Percentiles rank a stretch among this genome's conserved stretches.
Conservation (phyloP, 2,797 vertebrate genomes). For the Cygnus olor region DNA sequence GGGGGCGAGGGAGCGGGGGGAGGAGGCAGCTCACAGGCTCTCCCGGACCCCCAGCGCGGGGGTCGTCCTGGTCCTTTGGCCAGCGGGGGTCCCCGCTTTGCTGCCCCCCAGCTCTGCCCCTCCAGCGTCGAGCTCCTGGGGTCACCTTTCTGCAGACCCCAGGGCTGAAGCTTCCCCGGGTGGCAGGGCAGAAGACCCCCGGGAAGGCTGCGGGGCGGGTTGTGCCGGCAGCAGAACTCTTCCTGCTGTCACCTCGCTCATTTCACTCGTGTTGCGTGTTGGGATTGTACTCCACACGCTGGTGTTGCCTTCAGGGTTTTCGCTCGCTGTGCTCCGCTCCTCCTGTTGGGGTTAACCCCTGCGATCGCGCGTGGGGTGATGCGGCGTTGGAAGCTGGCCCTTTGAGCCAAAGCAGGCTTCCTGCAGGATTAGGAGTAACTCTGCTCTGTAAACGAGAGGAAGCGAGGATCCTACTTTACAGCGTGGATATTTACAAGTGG, state of each 20-base stretch:
- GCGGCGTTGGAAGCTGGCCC: background rate
- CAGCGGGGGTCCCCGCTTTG: too few relatives aligned
- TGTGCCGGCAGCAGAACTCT: background rate
- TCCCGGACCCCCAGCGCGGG: too few relatives aligned
- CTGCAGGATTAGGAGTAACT: background rate
- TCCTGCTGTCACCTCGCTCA: rapidly evolving
- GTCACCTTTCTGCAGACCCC: too few relatives aligned
- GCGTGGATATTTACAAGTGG: background rate
- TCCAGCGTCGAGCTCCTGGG: too few relatives aligned
- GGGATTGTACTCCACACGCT: background rate
- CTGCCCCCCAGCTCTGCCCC: too few relatives aligned
- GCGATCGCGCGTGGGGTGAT: background rate
- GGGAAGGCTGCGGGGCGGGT: background rate
- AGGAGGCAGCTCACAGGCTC: background rate
- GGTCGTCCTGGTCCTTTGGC: too few relatives aligned
- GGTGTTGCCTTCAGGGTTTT: rapidly evolving
- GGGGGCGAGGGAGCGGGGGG: background rate
- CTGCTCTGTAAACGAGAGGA: background rate
- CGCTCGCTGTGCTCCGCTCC: background rate
- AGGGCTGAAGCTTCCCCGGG: background rate
- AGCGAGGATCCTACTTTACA: background rate
- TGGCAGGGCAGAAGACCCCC: background rate
- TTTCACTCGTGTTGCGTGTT: background rate
- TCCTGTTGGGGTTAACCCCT: background rate
- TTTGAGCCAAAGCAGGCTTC: background rate